These are phyloP conservation scores for Papilio helenus DNA, from an alignment of 1,140 invertebrate species.

Conservation along the genomic window DNA sequence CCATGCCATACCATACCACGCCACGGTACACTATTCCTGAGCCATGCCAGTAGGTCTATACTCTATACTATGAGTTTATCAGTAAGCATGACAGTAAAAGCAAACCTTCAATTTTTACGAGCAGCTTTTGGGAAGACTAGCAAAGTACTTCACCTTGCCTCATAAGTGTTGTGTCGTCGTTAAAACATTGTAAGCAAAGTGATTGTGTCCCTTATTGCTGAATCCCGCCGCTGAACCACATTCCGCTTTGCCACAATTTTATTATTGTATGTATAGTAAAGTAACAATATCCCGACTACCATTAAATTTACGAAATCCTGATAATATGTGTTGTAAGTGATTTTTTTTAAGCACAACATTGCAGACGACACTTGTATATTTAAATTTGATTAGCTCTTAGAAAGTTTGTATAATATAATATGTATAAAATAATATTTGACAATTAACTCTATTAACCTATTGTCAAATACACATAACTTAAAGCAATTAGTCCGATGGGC, in stretches of 20 bases:
- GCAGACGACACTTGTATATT: neutral
- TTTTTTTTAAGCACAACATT: neutral
- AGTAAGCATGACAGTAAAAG: too few species aligned
- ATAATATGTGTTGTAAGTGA: neutral
- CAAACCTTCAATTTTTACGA: too few species aligned
- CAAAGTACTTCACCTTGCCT: neutral
- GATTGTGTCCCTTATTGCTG: neutral
- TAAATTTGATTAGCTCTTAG: neutral
- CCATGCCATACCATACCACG: too few species aligned
- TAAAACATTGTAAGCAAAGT: neutral
- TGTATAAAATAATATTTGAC: neutral
- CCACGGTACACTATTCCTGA: too few species aligned
- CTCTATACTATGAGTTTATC: too few species aligned
- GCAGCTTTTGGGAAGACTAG: neutral
- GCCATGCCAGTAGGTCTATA: too few species aligned
- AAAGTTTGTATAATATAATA: neutral
- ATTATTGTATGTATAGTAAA: neutral
- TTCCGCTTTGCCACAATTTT: neutral
- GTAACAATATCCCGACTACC: neutral
- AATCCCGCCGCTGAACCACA: neutral
- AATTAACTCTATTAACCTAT: neutral
- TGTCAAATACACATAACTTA: neutral
- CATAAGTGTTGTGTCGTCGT: neutral
- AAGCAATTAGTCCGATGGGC: neutral
- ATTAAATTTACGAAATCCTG: neutral